Base-by-base conservation (phyloP, 2,888 invertebrate genomes). In the Sphaerophoria rueppellii region DNA sequence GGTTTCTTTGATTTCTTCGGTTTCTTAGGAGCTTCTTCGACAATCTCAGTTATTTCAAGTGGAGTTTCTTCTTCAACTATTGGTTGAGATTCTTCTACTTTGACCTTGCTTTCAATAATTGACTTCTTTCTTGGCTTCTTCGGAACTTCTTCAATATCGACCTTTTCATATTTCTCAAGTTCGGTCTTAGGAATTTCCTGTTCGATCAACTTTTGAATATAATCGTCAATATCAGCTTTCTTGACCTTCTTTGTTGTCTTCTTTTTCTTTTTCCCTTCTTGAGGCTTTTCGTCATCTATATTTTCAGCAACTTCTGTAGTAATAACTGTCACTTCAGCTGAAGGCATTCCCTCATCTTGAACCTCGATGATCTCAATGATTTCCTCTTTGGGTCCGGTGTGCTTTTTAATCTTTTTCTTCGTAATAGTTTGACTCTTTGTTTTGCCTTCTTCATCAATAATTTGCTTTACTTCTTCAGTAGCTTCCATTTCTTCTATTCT, bases 341-440 rank as follows among this genome's bases (percentile, higher is more conserved):
- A 89, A 72, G 93, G 92, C 86, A 90, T 89, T 69, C 90, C 92
- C 83, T 91, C 93, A 73, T 90, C 90, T 88, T 91, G 90, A 57
- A 89, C 89, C 78, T 89, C 92, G 52, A 91, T 89, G 71, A 92
- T 91, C 89, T 92, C 92, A 11, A 92, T 92, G 5, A 92, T 89
- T 89, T 93, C 92, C 87, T 93, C 90, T 81, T 92, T 91, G n/a
- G 91, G 92, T 54, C 92, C 93, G 16, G 90, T 86, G 65, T 91
- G 90, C 83, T 92, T 93, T 81, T 90, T 89, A 60, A 92, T 90
- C 87, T 91, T 89, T 57, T 91, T 89, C 87, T 89, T 91, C 3
- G 89, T 89, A 37, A 90, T 89, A 0, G 88, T 89, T 82, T 91
- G 90, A 54, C 90, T 91, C 73, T 90, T 89, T 3, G 89, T 87